Base-by-base conservation (phyloP, 2,113 vertebrate species). In the Aptenodytes patagonicus region DNA sequence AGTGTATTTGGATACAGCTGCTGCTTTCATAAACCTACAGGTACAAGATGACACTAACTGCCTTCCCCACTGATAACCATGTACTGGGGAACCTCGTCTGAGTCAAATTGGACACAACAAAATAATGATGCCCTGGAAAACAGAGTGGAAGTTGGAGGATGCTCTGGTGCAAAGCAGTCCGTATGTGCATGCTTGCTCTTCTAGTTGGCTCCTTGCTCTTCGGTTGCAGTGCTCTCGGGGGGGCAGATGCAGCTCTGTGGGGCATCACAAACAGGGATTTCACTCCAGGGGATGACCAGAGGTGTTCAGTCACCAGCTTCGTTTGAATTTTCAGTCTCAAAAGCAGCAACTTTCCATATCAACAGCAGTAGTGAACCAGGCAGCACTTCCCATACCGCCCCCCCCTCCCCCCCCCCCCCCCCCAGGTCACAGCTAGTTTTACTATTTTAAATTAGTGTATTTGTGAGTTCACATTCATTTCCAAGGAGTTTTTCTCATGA, bases 141-240 rank as follows among this genome's bases (percentile, higher is more conserved):
- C 7, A 17, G 19, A 29, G n/a, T n/a, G 25, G 19, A 44, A 54
- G 22, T 7, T 40, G 42, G 40, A 72, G 26, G 60, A 22, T 46
- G 60, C 66, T 78, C 13, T 34, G 32, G 7, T 78, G 25, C 65
- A 17, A 17, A 58, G 8, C 49, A 44, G 7, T 25, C 36, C 0
- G 1, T 32, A 13, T 3, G 5, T 11, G 42, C 38, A 8, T 4
- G 2, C 15, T 40, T 36, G 32, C 12, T 82, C 36, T 52, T 65
- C 14, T 7, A 7, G 51, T 12, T n/a, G 42, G 32, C 29, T 58
- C 16, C 65, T 71, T 40, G 70, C 36, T 70, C 17, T 32, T 8
- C 29, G 47, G 31, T 40, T 83, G 36, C 4, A 1, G 26, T 2
- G 2, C 52, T 34, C 22, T 4, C 6, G 1, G 4, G 15, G 28